Evolutionary conservation across 1,140 invertebrate species (phyloP).

Genomic region (Eumaeus atala): DNA sequence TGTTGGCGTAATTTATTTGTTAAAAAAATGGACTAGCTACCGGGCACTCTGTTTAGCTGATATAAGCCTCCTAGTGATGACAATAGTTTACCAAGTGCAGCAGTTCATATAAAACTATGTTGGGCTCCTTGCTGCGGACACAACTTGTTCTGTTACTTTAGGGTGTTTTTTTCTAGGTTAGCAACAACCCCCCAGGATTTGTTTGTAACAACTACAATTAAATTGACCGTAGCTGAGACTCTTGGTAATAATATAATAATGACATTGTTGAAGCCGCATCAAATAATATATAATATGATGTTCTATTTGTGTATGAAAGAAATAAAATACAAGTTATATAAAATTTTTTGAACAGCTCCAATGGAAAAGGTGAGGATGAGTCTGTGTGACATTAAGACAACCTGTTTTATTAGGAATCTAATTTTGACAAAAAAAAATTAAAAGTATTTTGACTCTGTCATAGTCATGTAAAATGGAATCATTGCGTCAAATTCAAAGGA

Average conservation of each 20-base stretch:
- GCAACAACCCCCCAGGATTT: slow-evolving; percentile 47
- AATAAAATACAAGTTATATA: slow-evolving; percentile 68
- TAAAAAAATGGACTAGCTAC: slow-evolving; percentile 48
- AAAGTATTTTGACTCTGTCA: slow-evolving; percentile 34
- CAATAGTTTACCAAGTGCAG: slow-evolving; percentile 38
- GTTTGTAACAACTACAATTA: slow-evolving; percentile 45
- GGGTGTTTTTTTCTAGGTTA: slow-evolving; percentile 74
- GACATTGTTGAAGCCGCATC: slow-evolving; percentile 62
- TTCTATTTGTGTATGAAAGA: slow-evolving; percentile 67
- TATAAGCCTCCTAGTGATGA: slow-evolving; percentile 44
- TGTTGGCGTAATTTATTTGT: slow-evolving; percentile 65
- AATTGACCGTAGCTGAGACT: slow-evolving; percentile 58
- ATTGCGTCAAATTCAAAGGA: slow-evolving; percentile 40
- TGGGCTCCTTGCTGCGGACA: slow-evolving; percentile 29
- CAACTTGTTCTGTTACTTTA: slow-evolving; percentile 58
- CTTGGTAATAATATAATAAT: slow-evolving; percentile 67
- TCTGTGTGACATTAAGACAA: slow-evolving; percentile 63
- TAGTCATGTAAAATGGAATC: slow-evolving; percentile 34
- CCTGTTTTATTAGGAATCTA: slow-evolving; percentile 48
- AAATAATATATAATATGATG: slow-evolving; percentile 68
- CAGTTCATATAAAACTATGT: slow-evolving; percentile 31
- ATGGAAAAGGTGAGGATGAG: slow-evolving; percentile 70
- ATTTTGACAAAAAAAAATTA: slow-evolving; percentile 41
- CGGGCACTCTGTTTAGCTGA: slow-evolving; percentile 55
- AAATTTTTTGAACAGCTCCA: slow-evolving; percentile 72